Evolutionary conservation across 2,888 invertebrate species (phyloP).

Genomic region (Drosophila longiperda): DNA sequence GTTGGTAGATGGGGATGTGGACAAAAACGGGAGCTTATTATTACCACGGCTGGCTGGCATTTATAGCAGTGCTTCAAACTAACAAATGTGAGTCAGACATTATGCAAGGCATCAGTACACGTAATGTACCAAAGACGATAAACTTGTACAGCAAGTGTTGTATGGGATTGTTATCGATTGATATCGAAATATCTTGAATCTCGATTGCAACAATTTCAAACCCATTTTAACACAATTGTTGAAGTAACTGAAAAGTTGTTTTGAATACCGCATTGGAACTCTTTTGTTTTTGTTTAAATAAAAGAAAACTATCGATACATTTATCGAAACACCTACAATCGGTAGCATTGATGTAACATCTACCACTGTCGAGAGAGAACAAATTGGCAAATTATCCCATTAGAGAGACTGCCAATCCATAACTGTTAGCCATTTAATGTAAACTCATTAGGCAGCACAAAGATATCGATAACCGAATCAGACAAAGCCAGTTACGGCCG

Average conservation of each 20-base stretch:
- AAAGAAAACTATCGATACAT: not conserved
- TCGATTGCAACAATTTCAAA: not conserved
- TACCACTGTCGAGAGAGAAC: not conserved
- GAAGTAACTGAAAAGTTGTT: not conserved
- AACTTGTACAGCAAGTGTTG: not conserved
- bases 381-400: constrained; percentile 51
- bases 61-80: constrained; percentile 14
- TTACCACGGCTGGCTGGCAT: constrained; percentile 4
- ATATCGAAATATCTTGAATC: not conserved
- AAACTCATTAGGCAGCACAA: constrained; percentile 45
- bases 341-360: not conserved
- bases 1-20: not conserved
- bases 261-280: not conserved
- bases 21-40: not conserved
- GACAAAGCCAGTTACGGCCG: constrained; percentile 46
- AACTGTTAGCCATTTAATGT: constrained; percentile 42
- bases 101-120: constrained; percentile 16
- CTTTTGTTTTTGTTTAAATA: not conserved
- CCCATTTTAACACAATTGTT: not conserved
- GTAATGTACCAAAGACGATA: constrained; percentile 4
- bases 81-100: constrained; percentile 4
- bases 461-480: constrained; percentile 51
- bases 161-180: not conserved
- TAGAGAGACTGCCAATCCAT: constrained; percentile 2
- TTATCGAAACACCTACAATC: not conserved